phyloP scores from a whole-genome alignment of 2,888 invertebrate genomes.

The Diploptera punctata region DNA sequence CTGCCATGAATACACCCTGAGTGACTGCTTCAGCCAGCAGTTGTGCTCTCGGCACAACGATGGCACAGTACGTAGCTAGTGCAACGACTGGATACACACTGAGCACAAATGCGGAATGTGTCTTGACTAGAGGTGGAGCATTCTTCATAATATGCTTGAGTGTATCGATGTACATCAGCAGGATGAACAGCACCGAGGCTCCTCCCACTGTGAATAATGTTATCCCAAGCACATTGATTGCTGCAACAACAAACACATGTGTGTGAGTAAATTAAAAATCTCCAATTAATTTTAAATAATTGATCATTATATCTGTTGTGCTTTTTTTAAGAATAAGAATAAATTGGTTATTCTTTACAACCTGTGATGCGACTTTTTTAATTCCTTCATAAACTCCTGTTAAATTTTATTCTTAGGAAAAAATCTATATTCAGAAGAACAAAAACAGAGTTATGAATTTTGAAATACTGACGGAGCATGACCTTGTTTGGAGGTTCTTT shows the following conservation, averaged over 20 bases:
- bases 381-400: too few species aligned
- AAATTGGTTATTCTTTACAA: too few species aligned
- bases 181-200: constrained; percentile 58
- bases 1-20: constrained; percentile 72
- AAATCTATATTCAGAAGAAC: too few species aligned
- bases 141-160: constrained; percentile 61
- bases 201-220: constrained; percentile 61
- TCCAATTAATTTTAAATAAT: too few species aligned
- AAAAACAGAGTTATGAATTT: too few species aligned
- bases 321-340: too few species aligned
- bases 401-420: too few species aligned
- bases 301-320: too few species aligned
- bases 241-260: constrained; percentile 58
- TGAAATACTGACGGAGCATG: too few species aligned
- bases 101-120: constrained; percentile 63
- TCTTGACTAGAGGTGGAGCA: constrained; percentile 60
- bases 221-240: constrained; percentile 63
- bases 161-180: constrained; percentile 62
- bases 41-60: constrained; percentile 68
- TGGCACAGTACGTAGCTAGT: constrained; percentile 62
- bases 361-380: too few species aligned
- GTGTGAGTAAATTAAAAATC: too few species aligned
- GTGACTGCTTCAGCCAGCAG: constrained; percentile 71
- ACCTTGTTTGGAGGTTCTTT: too few species aligned
- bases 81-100: constrained; percentile 71